Conservation (phyloP, 2,797 vertebrate genomes). For the Sebastiscus tertius region DNA sequence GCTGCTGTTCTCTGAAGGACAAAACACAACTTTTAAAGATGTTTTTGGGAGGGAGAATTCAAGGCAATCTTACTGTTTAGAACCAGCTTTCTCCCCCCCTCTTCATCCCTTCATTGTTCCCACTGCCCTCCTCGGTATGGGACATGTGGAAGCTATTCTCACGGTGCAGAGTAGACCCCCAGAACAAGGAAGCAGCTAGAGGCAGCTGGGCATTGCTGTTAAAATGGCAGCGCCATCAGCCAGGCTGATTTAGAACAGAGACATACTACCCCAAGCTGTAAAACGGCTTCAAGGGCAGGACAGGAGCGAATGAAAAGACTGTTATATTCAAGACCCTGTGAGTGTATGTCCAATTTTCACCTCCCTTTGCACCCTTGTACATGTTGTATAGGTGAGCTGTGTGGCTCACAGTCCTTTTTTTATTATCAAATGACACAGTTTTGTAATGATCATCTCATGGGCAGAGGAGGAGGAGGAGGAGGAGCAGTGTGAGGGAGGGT, state of each 20-base stretch:
- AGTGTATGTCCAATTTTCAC: background rate
- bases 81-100: background rate
- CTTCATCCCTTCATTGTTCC: background rate
- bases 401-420: background rate
- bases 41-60: background rate
- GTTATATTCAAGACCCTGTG: background rate
- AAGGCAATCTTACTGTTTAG: background rate
- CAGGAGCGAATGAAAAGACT: slow-evolving; percentile 18
- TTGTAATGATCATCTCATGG: slow-evolving; percentile 1
- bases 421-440: slow-evolving; percentile 7
- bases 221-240: slow-evolving; percentile 49
- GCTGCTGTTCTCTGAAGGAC: background rate
- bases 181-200: slow-evolving; percentile 49
- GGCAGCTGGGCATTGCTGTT: slow-evolving; percentile 59
- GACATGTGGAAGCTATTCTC: slow-evolving; percentile 78
- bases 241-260: slow-evolving; percentile 63
- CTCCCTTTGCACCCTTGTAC: background rate
- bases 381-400: slow-evolving; percentile 6
- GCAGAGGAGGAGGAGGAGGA: background rate
- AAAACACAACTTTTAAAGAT: background rate
- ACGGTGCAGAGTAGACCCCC: slow-evolving; percentile 37
- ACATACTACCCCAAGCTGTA: slow-evolving; percentile 27
- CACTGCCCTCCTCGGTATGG: slow-evolving; percentile 6
- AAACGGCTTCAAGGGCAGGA: slow-evolving; percentile 26
- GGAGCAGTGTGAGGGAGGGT: background rate